Conservation (phyloP, 1,140 invertebrate species). For the Scylla paramamosain region DNA sequence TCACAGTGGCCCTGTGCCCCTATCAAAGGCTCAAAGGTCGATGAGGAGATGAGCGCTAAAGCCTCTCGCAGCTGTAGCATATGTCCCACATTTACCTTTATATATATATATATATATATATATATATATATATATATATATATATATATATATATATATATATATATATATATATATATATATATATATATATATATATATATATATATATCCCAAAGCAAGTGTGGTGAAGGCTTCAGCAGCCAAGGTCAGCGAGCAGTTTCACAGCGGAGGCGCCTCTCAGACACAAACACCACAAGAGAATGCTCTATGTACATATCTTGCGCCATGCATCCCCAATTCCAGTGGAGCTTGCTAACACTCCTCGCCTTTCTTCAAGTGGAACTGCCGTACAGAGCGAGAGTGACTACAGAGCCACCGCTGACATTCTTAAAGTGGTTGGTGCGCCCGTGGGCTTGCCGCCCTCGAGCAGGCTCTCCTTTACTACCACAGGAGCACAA, state of each 20-base stretch:
- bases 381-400: not conserved
- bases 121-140: not conserved
- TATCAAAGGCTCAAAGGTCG: no score
- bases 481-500: not conserved
- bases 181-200: conserved; percentile 25
- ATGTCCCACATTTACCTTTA: no score
- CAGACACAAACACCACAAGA: no score
- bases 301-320: no score
- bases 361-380: not conserved
- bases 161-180: conserved; percentile 30
- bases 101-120: not conserved
- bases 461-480: not conserved
- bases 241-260: no score
- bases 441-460: not conserved
- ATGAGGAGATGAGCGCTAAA: no score
- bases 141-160: conserved; percentile 16
- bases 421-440: not conserved
- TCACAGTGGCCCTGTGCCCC: no score
- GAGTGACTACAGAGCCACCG: not conserved
- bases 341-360: not conserved
- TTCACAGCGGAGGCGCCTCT: no score
- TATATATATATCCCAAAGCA: no score
- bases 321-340: no score
- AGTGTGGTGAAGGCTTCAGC: no score
- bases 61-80: no score